Evolutionary conservation across 92 coral and sea anemone genomes (phyloP).

Genomic region (Bergia sp.): DNA sequence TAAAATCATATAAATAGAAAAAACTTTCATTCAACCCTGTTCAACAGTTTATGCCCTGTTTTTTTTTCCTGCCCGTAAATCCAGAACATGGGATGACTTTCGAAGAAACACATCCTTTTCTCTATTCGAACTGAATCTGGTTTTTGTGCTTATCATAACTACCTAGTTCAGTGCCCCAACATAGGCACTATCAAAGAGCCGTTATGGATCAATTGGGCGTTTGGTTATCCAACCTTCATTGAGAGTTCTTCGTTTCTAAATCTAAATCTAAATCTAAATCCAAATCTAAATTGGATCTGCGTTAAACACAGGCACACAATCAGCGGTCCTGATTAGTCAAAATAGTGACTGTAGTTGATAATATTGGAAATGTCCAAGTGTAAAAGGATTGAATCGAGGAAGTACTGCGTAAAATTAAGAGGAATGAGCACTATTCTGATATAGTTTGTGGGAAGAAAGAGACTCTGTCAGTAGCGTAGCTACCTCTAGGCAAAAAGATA

Average conservation of each 20-base stretch:
- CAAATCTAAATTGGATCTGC: no score
- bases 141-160: neutral
- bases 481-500: no score
- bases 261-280: no score
- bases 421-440: no score
- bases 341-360: no score
- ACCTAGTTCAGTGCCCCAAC: neutral
- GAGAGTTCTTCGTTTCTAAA: neutral
- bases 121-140: neutral
- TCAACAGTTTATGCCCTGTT: neutral
- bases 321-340: no score
- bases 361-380: no score
- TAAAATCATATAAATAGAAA: conserved; percentile 46
- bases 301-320: no score
- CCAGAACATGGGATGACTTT: neutral
- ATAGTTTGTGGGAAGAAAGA: no score
- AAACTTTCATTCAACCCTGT: neutral
- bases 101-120: neutral
- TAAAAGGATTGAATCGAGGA: no score
- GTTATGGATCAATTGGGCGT: neutral
- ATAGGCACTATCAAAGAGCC: neutral
- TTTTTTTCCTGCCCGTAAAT: neutral
- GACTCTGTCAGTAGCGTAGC: no score
- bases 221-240: neutral
- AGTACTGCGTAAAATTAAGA: no score